Evolutionary conservation across 2,888 invertebrate species (phyloP).

Genomic region (Nephrocerus scutellatus): DNA sequence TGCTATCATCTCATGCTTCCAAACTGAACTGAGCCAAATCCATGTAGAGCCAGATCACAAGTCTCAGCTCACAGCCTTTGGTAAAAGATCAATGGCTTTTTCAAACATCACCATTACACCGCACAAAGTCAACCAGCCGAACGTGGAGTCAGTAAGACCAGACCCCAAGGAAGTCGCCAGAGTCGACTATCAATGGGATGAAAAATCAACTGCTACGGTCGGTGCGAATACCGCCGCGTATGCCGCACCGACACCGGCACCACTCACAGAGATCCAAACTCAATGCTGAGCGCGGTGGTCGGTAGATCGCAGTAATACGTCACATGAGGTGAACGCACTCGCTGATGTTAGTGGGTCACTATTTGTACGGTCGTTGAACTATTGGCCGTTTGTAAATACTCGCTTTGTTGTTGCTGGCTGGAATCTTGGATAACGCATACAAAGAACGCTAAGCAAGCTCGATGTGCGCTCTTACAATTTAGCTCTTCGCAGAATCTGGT

Average conservation of each 20-base stretch:
- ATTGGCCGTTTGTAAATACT: constrained; percentile 44
- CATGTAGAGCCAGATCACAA: constrained; percentile 9
- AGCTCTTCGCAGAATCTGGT: no score
- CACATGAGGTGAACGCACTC: constrained; percentile 49
- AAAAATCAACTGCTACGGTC: constrained; percentile 16
- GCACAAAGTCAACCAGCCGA: no score
- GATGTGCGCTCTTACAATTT: no score
- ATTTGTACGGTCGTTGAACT: constrained; percentile 49
- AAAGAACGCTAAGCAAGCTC: no score
- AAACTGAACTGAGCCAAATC: constrained; percentile 14
- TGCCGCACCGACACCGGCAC: no score
- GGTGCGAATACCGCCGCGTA: no score
- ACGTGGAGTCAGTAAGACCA: constrained; percentile 11
- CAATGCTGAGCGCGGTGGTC: no score
- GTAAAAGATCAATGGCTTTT: constrained; percentile 27
- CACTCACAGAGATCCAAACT: constrained; percentile 17
- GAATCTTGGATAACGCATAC: no score
- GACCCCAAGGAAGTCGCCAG: constrained; percentile 5
- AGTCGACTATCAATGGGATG: not conserved
- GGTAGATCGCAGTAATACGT: constrained; percentile 47
- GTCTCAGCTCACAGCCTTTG: constrained; percentile 19
- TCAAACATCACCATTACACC: no score
- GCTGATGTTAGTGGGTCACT: constrained; percentile 50
- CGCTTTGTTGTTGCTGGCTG: no score
- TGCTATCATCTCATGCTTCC: no score